Conservation (phyloP, 2,888 invertebrate genomes). For the Sthenelais limicola region DNA sequence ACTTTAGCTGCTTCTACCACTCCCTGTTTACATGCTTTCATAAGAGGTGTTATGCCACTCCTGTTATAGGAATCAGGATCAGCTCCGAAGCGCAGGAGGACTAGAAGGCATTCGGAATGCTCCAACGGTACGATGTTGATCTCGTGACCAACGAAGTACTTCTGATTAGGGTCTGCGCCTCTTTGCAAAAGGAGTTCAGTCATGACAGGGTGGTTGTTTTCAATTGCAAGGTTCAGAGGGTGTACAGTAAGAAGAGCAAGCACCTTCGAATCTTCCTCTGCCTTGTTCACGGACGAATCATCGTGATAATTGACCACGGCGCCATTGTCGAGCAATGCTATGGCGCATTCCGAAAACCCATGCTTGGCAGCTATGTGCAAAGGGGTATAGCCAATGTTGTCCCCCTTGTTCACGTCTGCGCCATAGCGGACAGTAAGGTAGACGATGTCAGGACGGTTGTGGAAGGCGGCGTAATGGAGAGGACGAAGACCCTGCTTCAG, state of each 20-base stretch:
- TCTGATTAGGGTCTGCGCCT: constrained; percentile 91
- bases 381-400: constrained; percentile 83
- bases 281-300: background rate
- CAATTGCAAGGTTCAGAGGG: constrained; percentile 88
- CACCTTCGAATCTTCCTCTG: background rate
- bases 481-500: constrained; percentile 90
- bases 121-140: constrained; percentile 86
- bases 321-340: constrained; percentile 82
- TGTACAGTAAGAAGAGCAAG: constrained; percentile 45
- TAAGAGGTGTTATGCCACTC: constrained; percentile 89
- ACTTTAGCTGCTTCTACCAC: constrained; percentile 70
- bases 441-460: constrained; percentile 83
- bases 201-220: constrained; percentile 84
- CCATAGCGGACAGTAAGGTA: constrained; percentile 76
- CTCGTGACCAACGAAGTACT: constrained; percentile 93
- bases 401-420: constrained; percentile 17
- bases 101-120: constrained; percentile 85
- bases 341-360: constrained; percentile 76
- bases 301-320: constrained; percentile 78
- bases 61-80: constrained; percentile 89
- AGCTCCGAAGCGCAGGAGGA: constrained; percentile 79
- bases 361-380: constrained; percentile 92
- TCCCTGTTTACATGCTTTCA: constrained; percentile 84
- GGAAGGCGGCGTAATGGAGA: constrained; percentile 93
- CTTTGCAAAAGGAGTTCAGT: constrained; percentile 81